phyloP scores from a whole-genome alignment of 35 echinoderm and acorn worm genomes.

The Ptychodera flava region DNA sequence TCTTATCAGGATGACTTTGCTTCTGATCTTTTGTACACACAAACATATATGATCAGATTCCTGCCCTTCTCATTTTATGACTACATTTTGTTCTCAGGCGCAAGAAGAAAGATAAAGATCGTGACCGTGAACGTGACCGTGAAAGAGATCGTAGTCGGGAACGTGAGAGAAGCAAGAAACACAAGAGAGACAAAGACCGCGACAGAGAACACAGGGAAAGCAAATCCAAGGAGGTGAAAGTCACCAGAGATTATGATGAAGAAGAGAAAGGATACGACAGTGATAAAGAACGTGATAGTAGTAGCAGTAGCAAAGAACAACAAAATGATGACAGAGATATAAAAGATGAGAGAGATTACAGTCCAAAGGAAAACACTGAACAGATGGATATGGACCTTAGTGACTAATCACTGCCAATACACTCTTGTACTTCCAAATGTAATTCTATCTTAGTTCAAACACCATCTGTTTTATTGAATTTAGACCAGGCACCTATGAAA shows the following conservation, averaged over 20 bases:
- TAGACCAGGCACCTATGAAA: too few species aligned
- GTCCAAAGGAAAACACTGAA: background rate
- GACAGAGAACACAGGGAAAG: background rate
- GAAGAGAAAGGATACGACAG: conserved; percentile 15
- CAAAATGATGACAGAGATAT: background rate
- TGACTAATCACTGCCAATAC: background rate
- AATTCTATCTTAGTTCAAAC: too few species aligned
- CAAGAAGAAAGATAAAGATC: conserved; percentile 14
- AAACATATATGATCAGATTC: too few species aligned
- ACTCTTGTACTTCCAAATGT: too few species aligned
- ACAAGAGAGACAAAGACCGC: background rate
- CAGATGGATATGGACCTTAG: background rate
- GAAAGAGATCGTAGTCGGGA: background rate
- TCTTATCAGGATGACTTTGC: too few species aligned
- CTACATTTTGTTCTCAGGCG: background rate
- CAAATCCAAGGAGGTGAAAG: conserved; percentile 15
- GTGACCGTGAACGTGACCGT: background rate
- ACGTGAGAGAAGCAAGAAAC: background rate
- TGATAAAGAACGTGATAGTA: conserved; percentile 4
- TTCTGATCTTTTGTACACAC: too few species aligned
- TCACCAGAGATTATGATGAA: conserved; percentile 14
- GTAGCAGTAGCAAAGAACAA: background rate
- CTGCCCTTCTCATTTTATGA: conserved; percentile 17
- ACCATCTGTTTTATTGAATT: too few species aligned
- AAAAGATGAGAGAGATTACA: background rate